phyloP scores from a whole-genome alignment of 2,888 invertebrate species.

The Hydrotaea cyrtoneurina region DNA sequence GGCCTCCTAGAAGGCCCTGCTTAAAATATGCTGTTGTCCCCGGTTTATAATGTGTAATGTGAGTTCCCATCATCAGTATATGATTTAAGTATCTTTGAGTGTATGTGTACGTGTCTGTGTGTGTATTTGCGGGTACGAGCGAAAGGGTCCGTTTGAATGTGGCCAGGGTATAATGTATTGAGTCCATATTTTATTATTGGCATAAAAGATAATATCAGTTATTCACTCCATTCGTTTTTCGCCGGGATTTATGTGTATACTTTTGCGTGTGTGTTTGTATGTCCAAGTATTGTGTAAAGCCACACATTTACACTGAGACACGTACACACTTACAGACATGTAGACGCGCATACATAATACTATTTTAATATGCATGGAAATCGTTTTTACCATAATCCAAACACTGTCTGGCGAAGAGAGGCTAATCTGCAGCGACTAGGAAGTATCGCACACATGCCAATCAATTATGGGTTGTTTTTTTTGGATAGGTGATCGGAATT shows the following conservation, averaged over 20 bases:
- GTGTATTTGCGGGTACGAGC: neutral
- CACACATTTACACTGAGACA: neutral
- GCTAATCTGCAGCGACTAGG: neutral
- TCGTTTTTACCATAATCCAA: neutral
- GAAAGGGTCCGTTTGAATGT: neutral
- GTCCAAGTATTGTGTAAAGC: neutral
- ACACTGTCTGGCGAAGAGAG: neutral
- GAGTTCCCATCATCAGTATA: neutral
- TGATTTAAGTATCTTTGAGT: neutral
- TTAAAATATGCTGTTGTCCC: no score
- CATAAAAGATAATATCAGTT: conserved; percentile 36
- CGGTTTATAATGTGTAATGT: neutral
- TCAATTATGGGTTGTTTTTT: no score
- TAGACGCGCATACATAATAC: neutral
- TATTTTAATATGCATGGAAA: conserved; percentile 22
- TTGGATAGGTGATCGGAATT: no score
- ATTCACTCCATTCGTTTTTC: conserved; percentile 3
- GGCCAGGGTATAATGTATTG: conserved; percentile 15
- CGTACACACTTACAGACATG: neutral
- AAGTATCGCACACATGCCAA: neutral
- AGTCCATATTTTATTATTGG: conserved; percentile 55
- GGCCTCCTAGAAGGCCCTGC: no score
- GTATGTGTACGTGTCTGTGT: neutral
- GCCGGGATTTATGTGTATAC: conserved; percentile 6
- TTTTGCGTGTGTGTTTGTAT: neutral